Base-by-base conservation (phyloP, 2,113 vertebrate species). In the Eptesicus fuscus region DNA sequence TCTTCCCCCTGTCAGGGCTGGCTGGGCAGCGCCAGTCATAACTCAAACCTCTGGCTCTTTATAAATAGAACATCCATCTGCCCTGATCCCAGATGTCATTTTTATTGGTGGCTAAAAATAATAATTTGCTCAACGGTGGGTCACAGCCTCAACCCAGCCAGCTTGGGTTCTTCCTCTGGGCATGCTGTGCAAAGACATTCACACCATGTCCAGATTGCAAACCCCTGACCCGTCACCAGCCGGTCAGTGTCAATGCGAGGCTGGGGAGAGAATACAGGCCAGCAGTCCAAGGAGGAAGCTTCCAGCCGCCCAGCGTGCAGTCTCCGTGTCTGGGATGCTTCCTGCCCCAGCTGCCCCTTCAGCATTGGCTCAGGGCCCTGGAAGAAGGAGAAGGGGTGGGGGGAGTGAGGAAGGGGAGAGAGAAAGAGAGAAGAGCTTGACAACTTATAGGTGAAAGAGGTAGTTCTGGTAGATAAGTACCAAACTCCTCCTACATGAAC, bases 71-170 rank as follows among this genome's bases (percentile, higher is more conserved):
- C 59, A 77, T 73, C 77, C 44, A 51, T 84, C 59, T 91, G 61
- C 9, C 9, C 49, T 67, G 37, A 73, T 84, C 84, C 53, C 79
- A 40, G 90, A 59, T 91, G 90, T 73, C 91, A 79, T 83, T 91
- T 93, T 96, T 95, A 92, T 69, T 88, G 83, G 65, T 63, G 37
- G 65, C 79, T 95, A 87, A 94, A 96, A 96, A 80, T 76, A 95
- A 93, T 73, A n/a, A 96, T 89, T 83, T 94, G 37, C 87, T 51
- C 51, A 85, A 76, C 0, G 1, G 30, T 70, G 0, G 1, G 47
- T 65, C 56, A 83, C 63, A 88, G 70, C 74, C 18, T 89, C 53
- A 1, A 47, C 47, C 20, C 40, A 63, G 79, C 8, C 76, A 73
- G 92, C 30, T 32, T 18, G 37, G 0, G 4, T 9, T 67, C 35